Evolutionary conservation across 1,140 invertebrate genomes (phyloP), one percentile per base, ranked within the genome.

Genomic region (Bradynema listronoti): DNA sequence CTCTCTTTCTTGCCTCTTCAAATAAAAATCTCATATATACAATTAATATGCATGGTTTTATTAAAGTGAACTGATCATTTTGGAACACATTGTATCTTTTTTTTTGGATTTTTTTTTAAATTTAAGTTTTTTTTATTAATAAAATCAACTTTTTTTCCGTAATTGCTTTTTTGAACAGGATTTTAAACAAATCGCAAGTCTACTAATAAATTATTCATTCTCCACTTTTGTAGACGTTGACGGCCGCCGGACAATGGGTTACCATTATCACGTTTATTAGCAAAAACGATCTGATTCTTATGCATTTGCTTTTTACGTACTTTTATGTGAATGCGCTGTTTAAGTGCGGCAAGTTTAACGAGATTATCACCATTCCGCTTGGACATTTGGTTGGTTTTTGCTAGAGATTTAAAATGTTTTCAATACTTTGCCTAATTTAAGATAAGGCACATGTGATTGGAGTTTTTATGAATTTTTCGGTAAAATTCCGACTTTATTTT

Each of bases 281-380:
- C 25, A 56, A 52, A 19, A 50, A 67, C 49, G 65, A 67, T 22
- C 32, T 67, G 5, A 56, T 58, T 41, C 30, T 61, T 14, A 67
- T 65, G 27, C 65, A 67, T 46, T 43, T 68, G 29, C 42, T 71
- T 6, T 67, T 67, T 45, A 50, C 52, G 9, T 67, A 56, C 45
- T 71, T 71, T n/a, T 46, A 54, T 49, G 56, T 61, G 11, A 67
- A 67, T 36, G 65, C 65, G 9, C 43, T 67, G 2, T 66, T 65
- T 36, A 45, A 70, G 30, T 27, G 34, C 11, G 65, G 57, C 19
- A 29, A 51, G 50, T 61, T 56, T 47, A 49, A 52, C 11, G 59
- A 61, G 27, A 61, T 61, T 29, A 61, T 57, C 29, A 30, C 54
- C 19, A 30, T 61, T 19, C 59, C 59, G 16, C 27, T 61, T 14